Percentiles rank a stretch among this genome's conserved stretches.
These are phyloP conservation scores for Drosophila austrosaltans DNA, from an alignment of 2,888 invertebrate genomes.

Conservation along the genomic window DNA sequence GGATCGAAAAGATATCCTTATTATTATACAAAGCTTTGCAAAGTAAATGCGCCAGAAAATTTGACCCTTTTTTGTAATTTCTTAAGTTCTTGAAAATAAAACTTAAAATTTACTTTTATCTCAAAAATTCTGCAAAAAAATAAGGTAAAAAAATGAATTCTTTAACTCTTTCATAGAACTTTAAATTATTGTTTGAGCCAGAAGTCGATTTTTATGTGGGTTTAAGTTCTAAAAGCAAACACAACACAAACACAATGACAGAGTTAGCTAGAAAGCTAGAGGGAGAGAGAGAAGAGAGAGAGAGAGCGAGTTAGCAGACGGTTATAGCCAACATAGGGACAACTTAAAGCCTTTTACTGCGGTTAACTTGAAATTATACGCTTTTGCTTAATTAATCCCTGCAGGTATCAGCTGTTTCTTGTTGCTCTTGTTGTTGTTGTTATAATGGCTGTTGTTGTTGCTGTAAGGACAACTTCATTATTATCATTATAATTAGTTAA, in stretches of 20 bases:
- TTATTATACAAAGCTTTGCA: too few species aligned
- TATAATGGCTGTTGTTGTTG: constrained; percentile 15
- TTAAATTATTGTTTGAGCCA: neutral
- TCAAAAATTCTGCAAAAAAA: neutral
- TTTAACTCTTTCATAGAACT: neutral
- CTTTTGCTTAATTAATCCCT: constrained; percentile 70
- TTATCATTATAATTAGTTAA: constrained; percentile 15
- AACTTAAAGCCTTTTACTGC: constrained; percentile 38
- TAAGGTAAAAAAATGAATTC: neutral
- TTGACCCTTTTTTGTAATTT: too few species aligned
- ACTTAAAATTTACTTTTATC: too few species aligned
- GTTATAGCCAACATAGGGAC: constrained; percentile 6
- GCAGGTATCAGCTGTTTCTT: constrained; percentile 47
- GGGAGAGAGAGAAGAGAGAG: constrained; percentile 8
- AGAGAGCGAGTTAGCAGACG: too few species aligned
- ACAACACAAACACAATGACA: neutral
- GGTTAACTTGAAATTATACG: constrained; percentile 52
- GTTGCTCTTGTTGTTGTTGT: constrained; percentile 23
- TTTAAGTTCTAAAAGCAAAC: neutral
- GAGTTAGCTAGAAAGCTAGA: neutral
- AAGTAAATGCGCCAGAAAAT: too few species aligned
- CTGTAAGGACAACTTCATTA: constrained; percentile 19
- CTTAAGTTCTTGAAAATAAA: too few species aligned
- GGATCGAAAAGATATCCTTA: too few species aligned
- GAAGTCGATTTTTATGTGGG: constrained; percentile 1